A percentile compares a stretch with the other conserved stretches of the same genome.
Conservation (phyloP, 2,113 vertebrate genomes). For the Prietella phreatophila region DNA sequence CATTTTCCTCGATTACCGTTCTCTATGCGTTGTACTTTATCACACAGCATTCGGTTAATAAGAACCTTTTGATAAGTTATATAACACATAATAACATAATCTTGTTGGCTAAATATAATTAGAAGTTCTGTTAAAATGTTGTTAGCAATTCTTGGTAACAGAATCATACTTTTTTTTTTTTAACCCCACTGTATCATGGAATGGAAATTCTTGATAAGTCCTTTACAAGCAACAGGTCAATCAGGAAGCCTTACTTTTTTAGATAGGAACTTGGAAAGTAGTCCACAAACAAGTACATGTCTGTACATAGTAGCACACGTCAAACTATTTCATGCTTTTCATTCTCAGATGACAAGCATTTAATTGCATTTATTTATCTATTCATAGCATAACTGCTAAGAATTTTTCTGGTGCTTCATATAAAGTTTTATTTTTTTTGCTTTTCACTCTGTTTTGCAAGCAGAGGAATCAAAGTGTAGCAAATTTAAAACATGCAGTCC, state of each 20-base stretch:
- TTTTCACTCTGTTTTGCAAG: slow-evolving; percentile 39
- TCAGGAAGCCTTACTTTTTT: slow-evolving; percentile 48
- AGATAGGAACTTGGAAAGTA: slow-evolving; percentile 29
- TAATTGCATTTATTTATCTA: slow-evolving; percentile 56
- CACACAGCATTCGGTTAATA: neutral
- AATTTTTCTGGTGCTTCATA: slow-evolving; percentile 51
- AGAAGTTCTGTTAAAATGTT: neutral
- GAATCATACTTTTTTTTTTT: neutral
- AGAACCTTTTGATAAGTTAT: neutral
- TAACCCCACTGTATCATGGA: neutral
- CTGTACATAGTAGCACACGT: slow-evolving; percentile 47
- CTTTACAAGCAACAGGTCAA: slow-evolving; percentile 22
- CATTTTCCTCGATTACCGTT: neutral
- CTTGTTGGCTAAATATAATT: neutral
- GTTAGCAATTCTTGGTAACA: neutral
- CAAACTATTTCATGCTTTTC: slow-evolving; percentile 39
- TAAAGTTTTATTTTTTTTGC: slow-evolving; percentile 41
- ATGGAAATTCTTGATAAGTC: slow-evolving; percentile 3
- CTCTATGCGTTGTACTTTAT: neutral
- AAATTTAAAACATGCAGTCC: slow-evolving; percentile 27
- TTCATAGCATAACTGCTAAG: slow-evolving; percentile 47
- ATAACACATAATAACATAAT: neutral
- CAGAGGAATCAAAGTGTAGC: slow-evolving; percentile 48
- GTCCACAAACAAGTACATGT: slow-evolving; percentile 27
- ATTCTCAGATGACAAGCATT: slow-evolving; percentile 12